These are phyloP conservation scores for Gephyroberyx darwinii DNA, from an alignment of 2,797 vertebrate species.

Conservation along the genomic window DNA sequence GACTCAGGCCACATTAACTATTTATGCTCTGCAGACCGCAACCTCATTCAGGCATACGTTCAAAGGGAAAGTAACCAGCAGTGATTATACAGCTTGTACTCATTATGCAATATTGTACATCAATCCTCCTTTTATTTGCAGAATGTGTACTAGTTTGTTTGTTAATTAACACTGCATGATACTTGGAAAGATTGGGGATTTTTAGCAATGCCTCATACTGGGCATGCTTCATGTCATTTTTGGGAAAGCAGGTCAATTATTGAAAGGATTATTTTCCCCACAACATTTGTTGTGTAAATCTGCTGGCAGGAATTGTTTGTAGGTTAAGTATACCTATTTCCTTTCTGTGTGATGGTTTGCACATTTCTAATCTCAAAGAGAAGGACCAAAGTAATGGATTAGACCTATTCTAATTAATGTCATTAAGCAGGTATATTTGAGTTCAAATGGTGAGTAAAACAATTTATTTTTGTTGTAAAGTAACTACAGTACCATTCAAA, in stretches of 20 bases:
- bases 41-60: slow-evolving; percentile 58
- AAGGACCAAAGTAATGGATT: too few relatives aligned
- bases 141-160: slow-evolving; percentile 54
- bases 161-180: slow-evolving; percentile 40
- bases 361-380: neutral
- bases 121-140: slow-evolving; percentile 50
- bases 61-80: slow-evolving; percentile 48
- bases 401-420: too few relatives aligned
- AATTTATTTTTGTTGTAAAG: too few relatives aligned
- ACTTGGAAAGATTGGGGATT: slow-evolving; percentile 31
- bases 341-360: neutral
- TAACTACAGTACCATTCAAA: too few relatives aligned
- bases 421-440: too few relatives aligned
- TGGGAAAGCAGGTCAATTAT: slow-evolving; percentile 58
- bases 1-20: slow-evolving; percentile 65
- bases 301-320: slow-evolving; percentile 25
- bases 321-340: slow-evolving; percentile 15
- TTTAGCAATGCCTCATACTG: slow-evolving; percentile 29
- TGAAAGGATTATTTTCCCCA: slow-evolving; percentile 44
- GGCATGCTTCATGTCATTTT: slow-evolving; percentile 43
- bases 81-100: slow-evolving; percentile 60
- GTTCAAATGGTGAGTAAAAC: too few relatives aligned
- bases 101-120: slow-evolving; percentile 61
- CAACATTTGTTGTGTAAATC: slow-evolving; percentile 31
- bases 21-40: slow-evolving; percentile 60